Percentiles rank a stretch among this genome's conserved stretches.
phyloP scores from a whole-genome alignment of 1,140 invertebrate genomes.

The Lamellibrachia luymesi region DNA sequence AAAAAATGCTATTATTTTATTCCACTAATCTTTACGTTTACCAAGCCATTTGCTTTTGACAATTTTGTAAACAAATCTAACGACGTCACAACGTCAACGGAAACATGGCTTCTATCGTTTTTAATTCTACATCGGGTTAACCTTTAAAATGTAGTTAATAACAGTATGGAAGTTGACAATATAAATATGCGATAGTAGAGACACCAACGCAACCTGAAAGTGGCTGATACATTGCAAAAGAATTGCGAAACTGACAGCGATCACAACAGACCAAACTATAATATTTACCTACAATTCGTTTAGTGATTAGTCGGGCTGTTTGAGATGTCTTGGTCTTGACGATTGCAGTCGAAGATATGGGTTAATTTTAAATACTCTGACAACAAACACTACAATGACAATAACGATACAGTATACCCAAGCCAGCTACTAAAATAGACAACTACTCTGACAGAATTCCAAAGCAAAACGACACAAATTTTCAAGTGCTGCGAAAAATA shows the following conservation, averaged over 20 bases:
- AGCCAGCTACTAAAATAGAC: neutral
- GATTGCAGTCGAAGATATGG: neutral
- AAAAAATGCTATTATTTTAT: neutral
- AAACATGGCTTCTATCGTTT: neutral
- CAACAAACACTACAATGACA: neutral
- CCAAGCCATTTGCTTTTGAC: neutral
- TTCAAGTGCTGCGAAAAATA: neutral
- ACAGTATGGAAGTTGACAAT: neutral
- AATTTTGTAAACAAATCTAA: neutral
- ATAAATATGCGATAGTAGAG: neutral
- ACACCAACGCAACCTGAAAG: neutral
- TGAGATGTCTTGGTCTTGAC: neutral
- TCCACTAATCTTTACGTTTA: neutral
- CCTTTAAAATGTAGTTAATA: neutral
- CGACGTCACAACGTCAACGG: neutral
- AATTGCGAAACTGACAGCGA: neutral
- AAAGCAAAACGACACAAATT: neutral
- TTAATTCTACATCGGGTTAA: neutral
- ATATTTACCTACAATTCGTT: neutral
- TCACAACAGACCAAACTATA: neutral
- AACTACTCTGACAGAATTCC: conserved; percentile 15
- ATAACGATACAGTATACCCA: neutral
- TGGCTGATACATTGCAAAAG: neutral
- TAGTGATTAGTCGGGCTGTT: neutral
- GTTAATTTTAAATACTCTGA: neutral